Evolutionary conservation across 1,140 invertebrate genomes (phyloP), one percentile per base, ranked within the genome.

Genomic region (Lamellibrachia luymesi): DNA sequence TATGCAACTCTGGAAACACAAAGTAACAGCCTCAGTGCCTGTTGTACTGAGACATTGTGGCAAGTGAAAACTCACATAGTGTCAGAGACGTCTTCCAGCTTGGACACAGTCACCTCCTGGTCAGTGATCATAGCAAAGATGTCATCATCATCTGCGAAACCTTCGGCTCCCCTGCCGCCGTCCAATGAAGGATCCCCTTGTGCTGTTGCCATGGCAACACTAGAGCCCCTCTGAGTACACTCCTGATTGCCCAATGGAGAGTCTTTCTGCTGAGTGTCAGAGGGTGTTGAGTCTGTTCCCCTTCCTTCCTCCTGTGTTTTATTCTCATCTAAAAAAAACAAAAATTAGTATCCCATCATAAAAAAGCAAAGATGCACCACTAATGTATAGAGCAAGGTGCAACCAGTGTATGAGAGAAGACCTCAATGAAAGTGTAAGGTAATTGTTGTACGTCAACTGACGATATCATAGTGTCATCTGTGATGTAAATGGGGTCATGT

Each of bases 111-210:
- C 4, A 96, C 95, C 93, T 96, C 96, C 90, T 95, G 96, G 52
- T 96, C 94, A 90, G 94, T 95, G 50, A 96, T 95, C n/a, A 96
- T 90, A 92, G 96, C 95, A 93, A 95, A 96, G 25, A 92, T 64
- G 50, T 95, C 95, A 51, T 95, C 95, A 50, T 94, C 49, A 27
- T 93, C 38, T 38, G 38, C 94, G 91, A 92, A 93, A 92, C 93
- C 93, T 4, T 22, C 80, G 0, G 80, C 51, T 25, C 25, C 92
- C 64, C 51, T 17, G 91, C 80, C 51, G 10, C 52, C 25, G 91
- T 22, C 64, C 8, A 50, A n/a, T 13, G 92, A 93, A 13, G 90
- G 50, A 10, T 80, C 64, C 25, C 25, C 64, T 22, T 80, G n/a
- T 22, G 50, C 50, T 27, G 27, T 56, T 92, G 64, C 51, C 51